Base-by-base conservation (phyloP, 2,113 vertebrate species). In the Trinectes maculatus region DNA sequence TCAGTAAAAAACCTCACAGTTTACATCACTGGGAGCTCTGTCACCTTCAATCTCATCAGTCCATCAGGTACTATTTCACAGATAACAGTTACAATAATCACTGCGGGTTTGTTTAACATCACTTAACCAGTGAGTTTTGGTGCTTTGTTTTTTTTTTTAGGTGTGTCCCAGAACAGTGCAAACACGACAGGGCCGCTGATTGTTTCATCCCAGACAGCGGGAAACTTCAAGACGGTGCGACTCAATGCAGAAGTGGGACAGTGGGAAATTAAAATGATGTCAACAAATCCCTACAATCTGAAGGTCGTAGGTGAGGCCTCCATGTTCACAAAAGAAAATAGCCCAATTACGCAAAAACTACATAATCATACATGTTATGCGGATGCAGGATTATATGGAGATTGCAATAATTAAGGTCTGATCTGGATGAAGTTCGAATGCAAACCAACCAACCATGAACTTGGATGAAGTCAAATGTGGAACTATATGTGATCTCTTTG, bases 221-320 rank as follows among this genome's bases (percentile, higher is more conserved):
- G 88, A 34, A 91, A 90, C 74, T 47, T 91, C 28, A 9, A 22
- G 18, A 73, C 42, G 15, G 18, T 91, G 60, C 36, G 12, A 43
- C 63, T 91, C 4, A 49, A 46, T 5, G 64, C 25, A 6, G 12
- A 71, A 65, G 28, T 5, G 11, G 91, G 90, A 47, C 6, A 4
- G n/a, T 92, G 90, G 89, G 6, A 52, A 21, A 61, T 90, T 0
- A 42, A 3, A 15, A 67, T 91, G 13, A 25, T 9, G 42, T 87
- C 89, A 10, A 44, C 46, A 15, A 19, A 73, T 21, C 18, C 80
- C 8, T 91, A 85, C 75, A 74, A 61, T 7, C 36, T 91, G 5
- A 92, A 74, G 54, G 83, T 90, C n/a, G 70, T 67, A 55, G 89
- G 89, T 91, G 49, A 87, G 83, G 25, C 18, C 18, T 28, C 55